These are phyloP conservation scores for Rafetus swinhoei DNA, from an alignment of 2,113 vertebrate genomes.

Conservation along the genomic window DNA sequence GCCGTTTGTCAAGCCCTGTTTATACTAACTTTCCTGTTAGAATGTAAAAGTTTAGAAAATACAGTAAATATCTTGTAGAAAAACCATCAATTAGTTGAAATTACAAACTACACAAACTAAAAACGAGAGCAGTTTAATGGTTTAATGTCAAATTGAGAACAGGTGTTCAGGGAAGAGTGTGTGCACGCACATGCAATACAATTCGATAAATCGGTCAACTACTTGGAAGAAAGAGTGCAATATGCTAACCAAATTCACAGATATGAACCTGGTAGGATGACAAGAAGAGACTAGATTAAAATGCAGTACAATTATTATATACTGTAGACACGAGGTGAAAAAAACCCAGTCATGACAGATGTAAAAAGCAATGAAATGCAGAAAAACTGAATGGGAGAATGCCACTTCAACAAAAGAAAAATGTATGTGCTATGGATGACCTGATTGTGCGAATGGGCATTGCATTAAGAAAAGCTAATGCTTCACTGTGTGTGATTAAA, in stretches of 20 bases:
- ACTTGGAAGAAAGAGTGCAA: background rate
- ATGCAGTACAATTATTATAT: background rate
- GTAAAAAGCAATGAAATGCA: background rate
- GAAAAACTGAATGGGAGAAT: background rate
- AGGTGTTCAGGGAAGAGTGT: background rate
- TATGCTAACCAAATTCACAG: background rate
- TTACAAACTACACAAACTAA: accelerated
- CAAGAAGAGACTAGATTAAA: background rate
- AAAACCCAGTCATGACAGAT: background rate
- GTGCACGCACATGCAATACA: background rate
- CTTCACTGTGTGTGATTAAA: background rate
- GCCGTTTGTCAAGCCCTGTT: too few relatives aligned
- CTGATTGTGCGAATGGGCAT: background rate
- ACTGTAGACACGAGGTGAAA: background rate
- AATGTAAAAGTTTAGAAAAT: accelerated
- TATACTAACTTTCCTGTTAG: background rate
- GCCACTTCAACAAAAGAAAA: background rate
- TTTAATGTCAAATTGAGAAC: background rate
- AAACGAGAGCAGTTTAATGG: accelerated
- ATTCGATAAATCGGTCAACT: background rate
- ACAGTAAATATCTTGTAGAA: background rate
- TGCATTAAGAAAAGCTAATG: background rate
- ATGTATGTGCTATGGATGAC: background rate
- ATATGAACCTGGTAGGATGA: background rate
- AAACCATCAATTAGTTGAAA: background rate